Evolutionary conservation across 2,113 vertebrate species (phyloP).

Genomic region (Urocitellus parryii): DNA sequence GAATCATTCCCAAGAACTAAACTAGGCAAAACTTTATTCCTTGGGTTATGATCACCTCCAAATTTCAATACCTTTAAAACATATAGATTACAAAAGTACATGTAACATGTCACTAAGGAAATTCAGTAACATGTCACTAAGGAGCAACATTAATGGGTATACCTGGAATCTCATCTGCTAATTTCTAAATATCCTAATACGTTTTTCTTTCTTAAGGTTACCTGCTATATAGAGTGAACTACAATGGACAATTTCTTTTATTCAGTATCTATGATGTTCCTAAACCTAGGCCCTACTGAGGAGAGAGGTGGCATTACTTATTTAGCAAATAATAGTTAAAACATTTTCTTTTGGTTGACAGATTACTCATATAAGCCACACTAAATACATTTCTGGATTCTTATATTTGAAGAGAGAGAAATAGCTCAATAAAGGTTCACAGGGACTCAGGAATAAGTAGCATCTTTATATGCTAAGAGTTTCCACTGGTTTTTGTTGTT

Average conservation of each 20-base stretch:
- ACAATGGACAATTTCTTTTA: slow-evolving; percentile 44
- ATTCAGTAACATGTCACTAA: background rate
- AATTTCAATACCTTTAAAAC: slow-evolving; percentile 60
- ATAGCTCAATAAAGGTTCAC: background rate
- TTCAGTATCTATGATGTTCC: slow-evolving; percentile 44
- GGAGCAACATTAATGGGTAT: slow-evolving; percentile 33
- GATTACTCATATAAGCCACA: slow-evolving; percentile 47
- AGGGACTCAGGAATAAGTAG: background rate
- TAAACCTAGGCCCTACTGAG: background rate
- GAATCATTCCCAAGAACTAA: slow-evolving; percentile 39
- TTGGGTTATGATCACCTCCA: slow-evolving; percentile 28
- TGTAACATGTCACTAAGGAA: background rate
- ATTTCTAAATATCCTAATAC: slow-evolving; percentile 30
- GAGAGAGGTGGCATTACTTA: background rate
- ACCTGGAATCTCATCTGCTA: slow-evolving; percentile 48
- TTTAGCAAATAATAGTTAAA: slow-evolving; percentile 5
- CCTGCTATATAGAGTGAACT: background rate
- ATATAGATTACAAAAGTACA: slow-evolving; percentile 14
- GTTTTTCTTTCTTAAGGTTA: slow-evolving; percentile 2
- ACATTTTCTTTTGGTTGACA: slow-evolving; percentile 31
- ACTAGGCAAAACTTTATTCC: slow-evolving; percentile 39
- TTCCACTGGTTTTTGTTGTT: background rate
- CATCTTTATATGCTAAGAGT: background rate
- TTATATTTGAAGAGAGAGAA: background rate
- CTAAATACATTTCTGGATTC: slow-evolving; percentile 7